Conservation (phyloP, 2,888 invertebrate genomes). For the Netelia melanura region DNA sequence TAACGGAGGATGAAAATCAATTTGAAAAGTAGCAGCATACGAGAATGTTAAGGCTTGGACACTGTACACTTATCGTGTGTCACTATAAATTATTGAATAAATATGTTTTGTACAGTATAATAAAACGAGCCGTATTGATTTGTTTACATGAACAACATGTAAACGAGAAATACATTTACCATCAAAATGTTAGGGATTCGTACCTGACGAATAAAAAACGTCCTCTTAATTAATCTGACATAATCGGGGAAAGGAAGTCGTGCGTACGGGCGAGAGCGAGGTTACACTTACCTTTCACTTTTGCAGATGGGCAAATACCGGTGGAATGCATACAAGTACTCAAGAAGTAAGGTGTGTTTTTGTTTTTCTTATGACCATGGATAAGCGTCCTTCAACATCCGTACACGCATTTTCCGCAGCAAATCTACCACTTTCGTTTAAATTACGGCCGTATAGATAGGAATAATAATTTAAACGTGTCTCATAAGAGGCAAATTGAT, state of each 20-base stretch:
- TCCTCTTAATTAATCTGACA: conserved; percentile 32
- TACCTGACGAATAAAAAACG: neutral
- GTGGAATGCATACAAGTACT: conserved; percentile 33
- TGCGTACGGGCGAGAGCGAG: conserved; percentile 24
- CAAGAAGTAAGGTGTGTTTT: conserved; percentile 3
- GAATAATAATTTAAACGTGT: too few relatives aligned
- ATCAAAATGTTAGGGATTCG: neutral
- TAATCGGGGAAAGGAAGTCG: conserved; percentile 53
- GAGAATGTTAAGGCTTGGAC: conserved; percentile 78
- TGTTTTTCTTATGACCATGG: conserved; percentile 1
- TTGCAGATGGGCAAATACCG: conserved; percentile 41
- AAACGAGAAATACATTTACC: neutral
- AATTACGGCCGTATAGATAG: too few relatives aligned
- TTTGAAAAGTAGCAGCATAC: conserved; percentile 77
- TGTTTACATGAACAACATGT: neutral
- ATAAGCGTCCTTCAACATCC: too few relatives aligned
- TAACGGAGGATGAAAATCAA: conserved; percentile 43
- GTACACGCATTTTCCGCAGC: too few relatives aligned
- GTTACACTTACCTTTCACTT: conserved; percentile 68
- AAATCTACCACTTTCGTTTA: too few relatives aligned
- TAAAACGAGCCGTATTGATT: neutral
- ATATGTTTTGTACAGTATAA: conserved; percentile 83
- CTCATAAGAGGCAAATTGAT: too few relatives aligned
- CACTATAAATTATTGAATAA: conserved; percentile 83
- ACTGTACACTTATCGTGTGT: conserved; percentile 80